Evolutionary conservation across 2,888 invertebrate genomes (phyloP).

Genomic region (Petrolisthes cinctipes): DNA sequence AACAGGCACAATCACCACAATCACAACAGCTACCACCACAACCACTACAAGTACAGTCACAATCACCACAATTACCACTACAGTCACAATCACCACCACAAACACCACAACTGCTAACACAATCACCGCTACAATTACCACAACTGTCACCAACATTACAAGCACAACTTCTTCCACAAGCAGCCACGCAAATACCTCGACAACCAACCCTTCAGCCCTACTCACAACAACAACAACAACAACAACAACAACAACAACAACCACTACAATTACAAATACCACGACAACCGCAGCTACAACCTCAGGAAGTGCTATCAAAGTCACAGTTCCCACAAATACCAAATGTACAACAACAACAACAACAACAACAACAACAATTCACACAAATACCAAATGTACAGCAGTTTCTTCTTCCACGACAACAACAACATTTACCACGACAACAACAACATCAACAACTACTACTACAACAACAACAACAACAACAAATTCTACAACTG

Average conservation of each 20-base stretch:
- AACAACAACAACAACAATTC: conserved; percentile 13
- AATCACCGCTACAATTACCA: not conserved
- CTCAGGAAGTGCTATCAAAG: not conserved
- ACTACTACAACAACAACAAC: not conserved
- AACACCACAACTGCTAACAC: not conserved
- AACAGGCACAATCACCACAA: not conserved
- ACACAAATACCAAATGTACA: not conserved
- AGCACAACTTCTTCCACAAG: not conserved
- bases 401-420: not conserved
- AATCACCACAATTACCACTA: not conserved
- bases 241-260: not conserved
- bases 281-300: not conserved
- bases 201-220: not conserved
- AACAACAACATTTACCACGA: not conserved
- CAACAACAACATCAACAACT: not conserved
- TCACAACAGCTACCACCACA: not conserved
- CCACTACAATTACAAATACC: not conserved
- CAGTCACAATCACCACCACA: not conserved
- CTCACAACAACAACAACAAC: conserved; percentile 12
- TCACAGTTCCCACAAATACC: not conserved
- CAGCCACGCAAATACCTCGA: no score
- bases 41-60: conserved; percentile 2
- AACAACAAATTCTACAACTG: not conserved
- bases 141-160: not conserved
- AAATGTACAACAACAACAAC: conserved; percentile 3